A percentile compares a stretch with the other conserved stretches of the same genome.
Evolutionary conservation across 2,113 vertebrate genomes (phyloP).

Genomic region (Excalfactoria chinensis): DNA sequence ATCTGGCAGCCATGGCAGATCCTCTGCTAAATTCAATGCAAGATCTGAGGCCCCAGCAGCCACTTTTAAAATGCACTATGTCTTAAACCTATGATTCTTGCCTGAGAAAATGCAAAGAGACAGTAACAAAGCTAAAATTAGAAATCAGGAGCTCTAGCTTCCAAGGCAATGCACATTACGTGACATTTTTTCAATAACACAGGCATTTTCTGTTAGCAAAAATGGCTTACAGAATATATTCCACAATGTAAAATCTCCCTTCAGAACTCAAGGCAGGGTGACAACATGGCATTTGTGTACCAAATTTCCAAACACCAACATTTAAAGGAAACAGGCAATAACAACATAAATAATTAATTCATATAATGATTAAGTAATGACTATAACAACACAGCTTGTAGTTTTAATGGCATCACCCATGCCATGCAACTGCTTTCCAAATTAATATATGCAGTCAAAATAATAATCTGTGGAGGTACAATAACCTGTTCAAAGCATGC

Average conservation of each 20-base stretch:
- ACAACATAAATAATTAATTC: neutral
- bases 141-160: slow-evolving; percentile 50
- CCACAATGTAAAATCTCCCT: neutral
- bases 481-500: neutral
- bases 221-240: slow-evolving; percentile 8
- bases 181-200: slow-evolving; percentile 59
- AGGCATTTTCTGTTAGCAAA: slow-evolving; percentile 31
- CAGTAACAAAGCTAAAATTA: slow-evolving; percentile 65
- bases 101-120: slow-evolving; percentile 39
- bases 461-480: neutral
- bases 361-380: neutral
- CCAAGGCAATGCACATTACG: slow-evolving; percentile 22
- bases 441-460: neutral
- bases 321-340: neutral
- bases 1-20: neutral
- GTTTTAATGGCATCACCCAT: neutral
- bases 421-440: neutral
- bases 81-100: neutral
- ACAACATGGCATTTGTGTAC: neutral
- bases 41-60: neutral
- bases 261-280: neutral
- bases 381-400: neutral
- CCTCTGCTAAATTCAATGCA: neutral
- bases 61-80: neutral
- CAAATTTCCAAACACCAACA: neutral